A percentile compares a stretch with the other conserved stretches of the same genome.
phyloP scores from a whole-genome alignment of 2,113 vertebrate genomes.

The Mixornis gularis region DNA sequence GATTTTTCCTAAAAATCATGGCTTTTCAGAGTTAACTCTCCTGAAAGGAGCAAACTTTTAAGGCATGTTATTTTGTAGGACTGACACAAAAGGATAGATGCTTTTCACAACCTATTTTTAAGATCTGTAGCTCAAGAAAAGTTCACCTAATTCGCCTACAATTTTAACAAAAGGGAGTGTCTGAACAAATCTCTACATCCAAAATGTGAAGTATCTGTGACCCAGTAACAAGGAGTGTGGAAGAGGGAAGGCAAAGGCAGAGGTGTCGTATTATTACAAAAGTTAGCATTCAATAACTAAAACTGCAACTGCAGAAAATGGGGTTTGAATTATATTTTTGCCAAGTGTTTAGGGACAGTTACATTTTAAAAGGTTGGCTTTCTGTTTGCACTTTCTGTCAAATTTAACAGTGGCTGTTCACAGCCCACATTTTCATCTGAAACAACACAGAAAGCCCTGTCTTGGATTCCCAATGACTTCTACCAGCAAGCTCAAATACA shows the following conservation, averaged over 20 bases:
- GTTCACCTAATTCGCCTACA: neutral
- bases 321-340: neutral
- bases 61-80: neutral
- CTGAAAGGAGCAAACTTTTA: constrained; percentile 24
- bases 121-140: neutral
- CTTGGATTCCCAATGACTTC: neutral
- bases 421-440: fast-evolving
- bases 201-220: neutral
- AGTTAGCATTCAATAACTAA: fast-evolving
- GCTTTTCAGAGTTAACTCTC: constrained; percentile 9
- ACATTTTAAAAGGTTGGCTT: neutral
- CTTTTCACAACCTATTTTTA: constrained; percentile 7
- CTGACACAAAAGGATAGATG: neutral
- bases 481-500: neutral
- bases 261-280: neutral
- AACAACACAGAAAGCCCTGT: neutral
- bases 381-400: neutral
- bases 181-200: neutral
- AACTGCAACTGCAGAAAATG: neutral
- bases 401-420: neutral
- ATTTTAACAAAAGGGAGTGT: neutral
- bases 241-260: neutral
- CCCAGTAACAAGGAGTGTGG: neutral
- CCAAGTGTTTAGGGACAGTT: neutral
- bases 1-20: constrained; percentile 39